Evolutionary conservation across 2,797 vertebrate genomes (phyloP).

Genomic region (Choloepus didactylus): DNA sequence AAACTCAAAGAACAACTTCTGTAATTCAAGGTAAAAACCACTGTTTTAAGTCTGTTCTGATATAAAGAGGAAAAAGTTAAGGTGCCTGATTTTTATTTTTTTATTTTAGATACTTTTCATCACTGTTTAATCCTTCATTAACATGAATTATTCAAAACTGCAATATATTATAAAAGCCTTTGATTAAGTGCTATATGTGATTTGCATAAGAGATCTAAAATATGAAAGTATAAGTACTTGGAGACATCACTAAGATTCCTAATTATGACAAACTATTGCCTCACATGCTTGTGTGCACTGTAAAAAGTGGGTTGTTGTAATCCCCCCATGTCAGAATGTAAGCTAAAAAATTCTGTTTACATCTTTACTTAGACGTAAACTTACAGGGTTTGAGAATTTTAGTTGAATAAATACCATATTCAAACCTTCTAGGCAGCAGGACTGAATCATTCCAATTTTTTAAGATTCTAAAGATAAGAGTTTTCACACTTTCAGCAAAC

Average conservation of each 20-base stretch:
- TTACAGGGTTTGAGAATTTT: slow-evolving; percentile 10
- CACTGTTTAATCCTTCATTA: slow-evolving; percentile 46
- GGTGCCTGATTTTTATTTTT: slow-evolving; percentile 41
- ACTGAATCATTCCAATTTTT: slow-evolving; percentile 58
- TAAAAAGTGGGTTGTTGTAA: not conserved
- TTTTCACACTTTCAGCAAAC: slow-evolving; percentile 70
- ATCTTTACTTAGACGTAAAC: slow-evolving; percentile 26
- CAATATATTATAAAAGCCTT: slow-evolving; percentile 20
- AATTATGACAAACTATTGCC: not conserved
- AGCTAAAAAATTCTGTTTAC: not conserved
- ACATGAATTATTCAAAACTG: slow-evolving; percentile 49
- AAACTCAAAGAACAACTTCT: slow-evolving; percentile 64
- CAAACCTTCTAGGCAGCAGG: slow-evolving; percentile 11
- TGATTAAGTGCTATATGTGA: slow-evolving; percentile 28
- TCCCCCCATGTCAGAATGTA: not conserved
- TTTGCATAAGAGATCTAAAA: slow-evolving; percentile 52
- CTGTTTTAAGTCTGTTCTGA: not conserved
- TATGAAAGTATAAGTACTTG: not conserved
- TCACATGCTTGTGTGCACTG: not conserved
- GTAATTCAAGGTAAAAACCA: slow-evolving; percentile 25
- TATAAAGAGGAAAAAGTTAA: slow-evolving; percentile 45
- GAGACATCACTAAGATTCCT: not conserved
- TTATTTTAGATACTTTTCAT: not conserved
- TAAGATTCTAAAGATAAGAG: slow-evolving; percentile 9
- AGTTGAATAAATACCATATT: not conserved